Base-by-base conservation (phyloP, 2,797 vertebrate species). In the Gobionotothen gibberifrons region DNA sequence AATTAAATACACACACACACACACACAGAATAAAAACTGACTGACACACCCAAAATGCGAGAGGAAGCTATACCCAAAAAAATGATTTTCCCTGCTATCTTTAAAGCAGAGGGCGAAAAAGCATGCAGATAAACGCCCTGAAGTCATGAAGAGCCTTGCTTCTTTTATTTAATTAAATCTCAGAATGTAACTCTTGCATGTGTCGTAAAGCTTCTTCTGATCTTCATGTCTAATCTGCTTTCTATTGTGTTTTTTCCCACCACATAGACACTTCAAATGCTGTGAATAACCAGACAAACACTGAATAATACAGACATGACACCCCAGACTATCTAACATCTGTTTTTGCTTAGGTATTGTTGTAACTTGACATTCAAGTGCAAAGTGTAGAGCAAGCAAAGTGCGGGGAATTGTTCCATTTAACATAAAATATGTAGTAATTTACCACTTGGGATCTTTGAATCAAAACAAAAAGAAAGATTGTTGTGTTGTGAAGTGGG, bases 11-110 rank as follows among this genome's bases (percentile, higher is more conserved):
- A 74, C 1, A 2, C 32, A 32, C 32, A 32, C 29, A 32, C 26
- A 69, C 63, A 12, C 59, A 68, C 71, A 82, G 76, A 59, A 36
- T 43, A 55, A 65, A 22, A 76, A 82, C 54, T n/a, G 64, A 67
- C 74, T 62, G 53, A 51, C 53, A 74, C 72, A 72, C 12, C n/a
- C n/a, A 70, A 73, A 9, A 68, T 67, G 69, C 60, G 19, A 62
- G 46, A 52, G 55, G 43, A 61, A 5, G 63, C 44, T 69, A 22
- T 21, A 39, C 14, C 17, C n/a, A 9, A 43, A 49, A 49, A 76
- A 57, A 22, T 58, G 49, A 51, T 62, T 40, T 74, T 74, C 17
- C 7, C 52, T 13, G 21, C 36, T 51, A 65, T 69, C 53, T 58
- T 61, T 62, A 9, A 32, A n/a, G 29, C 56, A 48, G 49, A 56